These are phyloP conservation scores for Xiphias gladius DNA, from an alignment of 2,113 vertebrate species.

Conservation along the genomic window DNA sequence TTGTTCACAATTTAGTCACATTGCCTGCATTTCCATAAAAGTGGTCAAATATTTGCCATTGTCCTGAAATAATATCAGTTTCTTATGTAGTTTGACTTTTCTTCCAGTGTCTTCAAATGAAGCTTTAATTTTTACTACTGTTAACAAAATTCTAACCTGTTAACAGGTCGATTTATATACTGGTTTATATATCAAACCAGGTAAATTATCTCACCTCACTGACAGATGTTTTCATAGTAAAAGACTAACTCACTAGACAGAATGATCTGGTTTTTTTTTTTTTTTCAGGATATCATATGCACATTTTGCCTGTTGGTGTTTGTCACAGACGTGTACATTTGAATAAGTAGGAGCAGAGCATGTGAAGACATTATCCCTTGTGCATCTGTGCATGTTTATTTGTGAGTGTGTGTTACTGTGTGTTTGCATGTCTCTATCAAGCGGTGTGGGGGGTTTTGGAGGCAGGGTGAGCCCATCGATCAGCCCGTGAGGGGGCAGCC, in stretches of 20 bases:
- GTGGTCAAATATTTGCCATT: neutral
- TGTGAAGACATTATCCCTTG: constrained; percentile 13
- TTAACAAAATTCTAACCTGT: neutral
- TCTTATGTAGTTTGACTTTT: neutral
- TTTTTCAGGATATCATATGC: neutral
- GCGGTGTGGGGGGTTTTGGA: constrained; percentile 31
- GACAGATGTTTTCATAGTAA: neutral
- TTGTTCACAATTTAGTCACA: neutral
- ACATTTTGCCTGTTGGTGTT: neutral
- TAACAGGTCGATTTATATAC: neutral
- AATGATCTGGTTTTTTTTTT: neutral
- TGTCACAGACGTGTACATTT: neutral
- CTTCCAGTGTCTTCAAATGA: neutral
- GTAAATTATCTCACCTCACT: neutral
- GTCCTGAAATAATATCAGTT: neutral
- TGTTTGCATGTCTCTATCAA: constrained; percentile 12
- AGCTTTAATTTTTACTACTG: neutral
- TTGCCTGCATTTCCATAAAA: neutral
- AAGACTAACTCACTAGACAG: neutral
- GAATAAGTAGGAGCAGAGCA: neutral
- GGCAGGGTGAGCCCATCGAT: constrained; percentile 72
- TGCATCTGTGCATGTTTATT: constrained; percentile 24
- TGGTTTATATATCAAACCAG: neutral
- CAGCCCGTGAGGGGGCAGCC: constrained; percentile 39
- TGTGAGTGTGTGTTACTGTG: neutral